Evolutionary conservation across 2,797 vertebrate genomes (phyloP).

Genomic region (Perodicticus potto): DNA sequence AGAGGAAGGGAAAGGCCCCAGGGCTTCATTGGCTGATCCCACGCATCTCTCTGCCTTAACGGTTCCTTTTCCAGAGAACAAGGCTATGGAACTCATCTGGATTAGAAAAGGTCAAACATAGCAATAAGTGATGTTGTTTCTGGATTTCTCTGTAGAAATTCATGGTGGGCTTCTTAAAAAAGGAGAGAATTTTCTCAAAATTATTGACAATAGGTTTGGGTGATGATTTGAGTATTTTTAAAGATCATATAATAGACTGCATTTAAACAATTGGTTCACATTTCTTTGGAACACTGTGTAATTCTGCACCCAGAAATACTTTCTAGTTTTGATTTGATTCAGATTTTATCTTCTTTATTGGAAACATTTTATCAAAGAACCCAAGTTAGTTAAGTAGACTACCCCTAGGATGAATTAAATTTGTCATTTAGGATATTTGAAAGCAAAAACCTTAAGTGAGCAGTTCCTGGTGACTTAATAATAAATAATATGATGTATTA

Average conservation of each 20-base stretch:
- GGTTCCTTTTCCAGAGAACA: not conserved
- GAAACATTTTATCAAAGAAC: not conserved
- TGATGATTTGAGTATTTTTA: not conserved
- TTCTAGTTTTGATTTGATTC: not conserved
- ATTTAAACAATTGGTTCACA: too few species aligned
- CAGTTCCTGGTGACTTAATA: not conserved
- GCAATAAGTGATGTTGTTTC: accelerated
- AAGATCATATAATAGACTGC: not conserved
- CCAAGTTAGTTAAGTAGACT: not conserved
- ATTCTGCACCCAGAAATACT: not conserved
- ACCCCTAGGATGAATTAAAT: not conserved
- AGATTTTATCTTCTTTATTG: not conserved
- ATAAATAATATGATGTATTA: not conserved
- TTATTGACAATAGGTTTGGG: not conserved
- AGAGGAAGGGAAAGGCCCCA: not conserved
- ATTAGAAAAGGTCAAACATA: not conserved
- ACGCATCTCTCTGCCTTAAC: not conserved
- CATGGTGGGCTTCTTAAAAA: not conserved
- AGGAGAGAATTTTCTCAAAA: not conserved
- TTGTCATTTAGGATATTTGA: not conserved
- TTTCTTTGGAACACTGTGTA: not conserved
- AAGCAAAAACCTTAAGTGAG: not conserved
- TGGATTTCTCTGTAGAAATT: not conserved
- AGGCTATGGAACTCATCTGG: too few species aligned
- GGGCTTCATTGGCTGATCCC: not conserved